phyloP scores from a whole-genome alignment of 1,140 invertebrate species.

The Phortica variegata region DNA sequence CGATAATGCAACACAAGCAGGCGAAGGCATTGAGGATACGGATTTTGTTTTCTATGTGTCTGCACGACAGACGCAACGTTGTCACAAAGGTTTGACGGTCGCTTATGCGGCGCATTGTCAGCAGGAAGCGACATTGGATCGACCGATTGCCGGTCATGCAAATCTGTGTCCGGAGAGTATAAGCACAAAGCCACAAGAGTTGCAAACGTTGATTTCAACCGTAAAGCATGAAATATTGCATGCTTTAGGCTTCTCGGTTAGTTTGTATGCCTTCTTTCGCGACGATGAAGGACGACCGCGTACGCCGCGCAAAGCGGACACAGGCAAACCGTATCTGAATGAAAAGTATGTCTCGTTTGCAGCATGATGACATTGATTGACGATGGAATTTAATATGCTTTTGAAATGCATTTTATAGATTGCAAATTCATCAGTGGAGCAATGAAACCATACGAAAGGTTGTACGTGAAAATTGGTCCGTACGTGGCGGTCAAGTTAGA shows the following conservation, averaged over 20 bases:
- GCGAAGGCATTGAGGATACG: conserved; percentile 76
- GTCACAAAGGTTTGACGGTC: conserved; percentile 83
- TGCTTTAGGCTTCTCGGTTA: conserved; percentile 93
- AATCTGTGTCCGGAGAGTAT: conserved; percentile 97
- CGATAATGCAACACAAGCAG: conserved; percentile 55
- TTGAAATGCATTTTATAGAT: conserved; percentile 58
- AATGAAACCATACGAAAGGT: conserved; percentile 82
- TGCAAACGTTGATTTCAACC: conserved; percentile 90
- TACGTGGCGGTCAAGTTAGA: conserved; percentile 72
- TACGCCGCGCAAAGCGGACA: conserved; percentile 75
- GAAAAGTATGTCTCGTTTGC: conserved; percentile 85
- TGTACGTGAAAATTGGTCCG: conserved; percentile 78
- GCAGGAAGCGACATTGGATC: conserved; percentile 87
- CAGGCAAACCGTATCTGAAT: conserved; percentile 85
- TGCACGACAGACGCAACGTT: conserved; percentile 88
- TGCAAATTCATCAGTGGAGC: conserved; percentile 93
- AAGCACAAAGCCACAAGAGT: conserved; percentile 87
- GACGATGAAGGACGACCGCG: conserved; percentile 84
- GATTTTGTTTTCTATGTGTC: conserved; percentile 98
- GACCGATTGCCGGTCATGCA: conserved; percentile 96
- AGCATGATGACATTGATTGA: no score
- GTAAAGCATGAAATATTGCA: conserved; percentile 99
- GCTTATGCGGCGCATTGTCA: conserved; percentile 99
- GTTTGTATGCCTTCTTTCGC: conserved; percentile 84
- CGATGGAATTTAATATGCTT: not conserved